Evolutionary conservation across 2,797 vertebrate species (phyloP).

Genomic region (Chlorospingus semifuscus): DNA sequence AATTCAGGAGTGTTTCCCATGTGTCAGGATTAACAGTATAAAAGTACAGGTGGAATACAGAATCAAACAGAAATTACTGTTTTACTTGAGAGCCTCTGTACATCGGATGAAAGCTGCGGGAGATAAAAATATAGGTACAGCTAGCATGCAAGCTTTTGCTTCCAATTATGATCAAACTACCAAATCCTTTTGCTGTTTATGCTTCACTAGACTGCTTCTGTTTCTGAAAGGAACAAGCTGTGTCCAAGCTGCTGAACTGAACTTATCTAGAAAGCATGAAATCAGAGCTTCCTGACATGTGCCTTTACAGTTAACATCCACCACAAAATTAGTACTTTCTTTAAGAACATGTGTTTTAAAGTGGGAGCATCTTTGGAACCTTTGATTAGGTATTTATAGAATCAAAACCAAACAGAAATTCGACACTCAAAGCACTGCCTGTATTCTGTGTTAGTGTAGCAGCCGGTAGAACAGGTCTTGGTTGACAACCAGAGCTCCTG

Average conservation of each 20-base stretch:
- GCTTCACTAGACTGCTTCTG: background rate
- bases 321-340: conserved; percentile 27
- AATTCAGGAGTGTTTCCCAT: background rate
- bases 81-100: background rate
- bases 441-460: background rate
- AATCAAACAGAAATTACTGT: background rate
- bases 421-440: background rate
- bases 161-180: background rate
- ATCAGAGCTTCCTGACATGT: background rate
- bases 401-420: background rate
- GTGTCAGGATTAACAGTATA: background rate
- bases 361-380: background rate
- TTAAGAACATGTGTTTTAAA: background rate
- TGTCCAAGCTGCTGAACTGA: background rate
- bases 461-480: background rate
- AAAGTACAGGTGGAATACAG: background rate
- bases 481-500: background rate
- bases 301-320: background rate
- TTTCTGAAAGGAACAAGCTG: background rate
- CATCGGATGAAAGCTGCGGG: background rate
- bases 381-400: conserved; percentile 15
- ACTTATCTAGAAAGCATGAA: background rate
- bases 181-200: background rate
- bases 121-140: background rate
- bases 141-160: background rate